Evolutionary conservation across 1,140 invertebrate genomes (phyloP).

Genomic region (Sycobia sp.): DNA sequence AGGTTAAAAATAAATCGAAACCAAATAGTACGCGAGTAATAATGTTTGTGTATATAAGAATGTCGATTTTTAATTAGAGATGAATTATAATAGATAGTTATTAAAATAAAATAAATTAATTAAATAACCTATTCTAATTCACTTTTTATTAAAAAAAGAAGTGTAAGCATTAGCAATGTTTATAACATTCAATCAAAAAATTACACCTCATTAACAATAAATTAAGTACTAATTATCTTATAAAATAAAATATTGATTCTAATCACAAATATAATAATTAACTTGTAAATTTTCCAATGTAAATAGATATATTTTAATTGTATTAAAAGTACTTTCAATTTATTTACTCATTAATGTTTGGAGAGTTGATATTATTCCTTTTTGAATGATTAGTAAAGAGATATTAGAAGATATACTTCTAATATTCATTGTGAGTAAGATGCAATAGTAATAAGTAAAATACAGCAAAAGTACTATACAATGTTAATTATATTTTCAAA

Average conservation of each 20-base stretch:
- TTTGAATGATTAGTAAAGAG: neutral
- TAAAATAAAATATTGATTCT: conserved; percentile 4
- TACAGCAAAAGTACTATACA: neutral
- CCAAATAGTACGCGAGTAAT: too few relatives aligned
- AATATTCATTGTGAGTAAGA: neutral
- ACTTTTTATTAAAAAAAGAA: too few relatives aligned
- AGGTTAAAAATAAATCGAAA: too few relatives aligned
- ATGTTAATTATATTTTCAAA: neutral
- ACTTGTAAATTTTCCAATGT: conserved; percentile 4
- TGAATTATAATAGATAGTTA: too few relatives aligned
- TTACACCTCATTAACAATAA: conserved; percentile 18
- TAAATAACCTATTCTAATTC: too few relatives aligned
- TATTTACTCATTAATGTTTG: neutral
- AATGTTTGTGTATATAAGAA: too few relatives aligned
- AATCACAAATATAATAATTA: conserved; percentile 2
- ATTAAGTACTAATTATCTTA: conserved; percentile 17
- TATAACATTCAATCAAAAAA: neutral
- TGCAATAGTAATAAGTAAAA: neutral
- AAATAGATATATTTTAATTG: neutral
- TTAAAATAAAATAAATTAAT: too few relatives aligned
- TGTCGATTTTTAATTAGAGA: too few relatives aligned
- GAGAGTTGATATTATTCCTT: neutral
- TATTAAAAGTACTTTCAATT: neutral
- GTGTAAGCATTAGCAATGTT: conserved; percentile 5
- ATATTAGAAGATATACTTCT: neutral